A percentile compares a stretch with the other conserved stretches of the same genome.
These are phyloP conservation scores for Takifugu rubripes DNA, from an alignment of 2,797 vertebrate genomes.

Conservation along the genomic window DNA sequence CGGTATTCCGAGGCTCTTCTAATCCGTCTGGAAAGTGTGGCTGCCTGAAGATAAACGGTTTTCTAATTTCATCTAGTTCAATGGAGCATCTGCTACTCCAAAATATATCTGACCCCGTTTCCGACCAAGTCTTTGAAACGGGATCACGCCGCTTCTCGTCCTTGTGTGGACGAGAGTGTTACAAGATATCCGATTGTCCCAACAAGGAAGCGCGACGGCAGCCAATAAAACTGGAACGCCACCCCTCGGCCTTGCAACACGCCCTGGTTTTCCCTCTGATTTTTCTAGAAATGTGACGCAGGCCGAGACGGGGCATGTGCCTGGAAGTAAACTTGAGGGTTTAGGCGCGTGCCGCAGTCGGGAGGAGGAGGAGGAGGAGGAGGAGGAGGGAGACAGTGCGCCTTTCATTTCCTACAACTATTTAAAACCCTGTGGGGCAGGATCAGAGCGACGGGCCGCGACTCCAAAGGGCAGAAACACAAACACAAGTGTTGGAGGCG, in stretches of 20 bases:
- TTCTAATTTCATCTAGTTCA: conserved; percentile 25
- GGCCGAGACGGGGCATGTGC: conserved; percentile 2
- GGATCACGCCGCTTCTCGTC: background rate
- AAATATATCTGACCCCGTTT: conserved; percentile 9
- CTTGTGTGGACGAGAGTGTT: background rate
- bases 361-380: background rate
- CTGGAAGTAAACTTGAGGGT: background rate
- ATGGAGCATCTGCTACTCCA: conserved; percentile 11
- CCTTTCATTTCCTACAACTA: conserved; percentile 40
- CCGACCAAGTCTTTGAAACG: background rate
- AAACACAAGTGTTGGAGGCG: background rate
- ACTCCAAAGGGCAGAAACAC: conserved; percentile 32
- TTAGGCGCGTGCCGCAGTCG: background rate
- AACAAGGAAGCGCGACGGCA: conserved; percentile 29
- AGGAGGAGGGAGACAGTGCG: conserved; percentile 20
- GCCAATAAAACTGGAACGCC: conserved; percentile 14
- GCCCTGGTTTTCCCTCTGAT: conserved; percentile 6
- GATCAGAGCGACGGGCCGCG: conserved; percentile 7
- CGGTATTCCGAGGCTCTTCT: background rate
- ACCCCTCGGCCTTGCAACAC: conserved; percentile 12
- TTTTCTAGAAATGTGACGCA: conserved; percentile 26
- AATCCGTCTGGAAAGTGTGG: background rate
- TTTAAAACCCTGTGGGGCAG: conserved; percentile 27
- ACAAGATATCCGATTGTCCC: conserved; percentile 34
- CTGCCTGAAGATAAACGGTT: conserved; percentile 6